Conservation (phyloP, 2,797 vertebrate species). For the Oreonectes daqikongensis region DNA sequence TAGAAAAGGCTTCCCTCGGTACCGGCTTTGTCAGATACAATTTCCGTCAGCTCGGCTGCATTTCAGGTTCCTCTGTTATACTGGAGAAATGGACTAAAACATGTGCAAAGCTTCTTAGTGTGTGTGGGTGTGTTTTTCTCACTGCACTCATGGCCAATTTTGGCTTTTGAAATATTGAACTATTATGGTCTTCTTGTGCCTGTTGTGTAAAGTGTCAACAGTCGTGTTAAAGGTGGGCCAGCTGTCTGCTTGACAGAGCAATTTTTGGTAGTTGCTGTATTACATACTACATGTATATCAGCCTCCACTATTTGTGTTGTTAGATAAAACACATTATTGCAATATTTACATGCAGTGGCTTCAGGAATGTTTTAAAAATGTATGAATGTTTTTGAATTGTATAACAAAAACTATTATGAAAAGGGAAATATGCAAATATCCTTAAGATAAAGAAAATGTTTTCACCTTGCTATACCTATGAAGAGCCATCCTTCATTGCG, state of each 20-base stretch:
- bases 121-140: constrained; percentile 2
- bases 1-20: constrained; percentile 39
- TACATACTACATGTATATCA: too few relatives aligned
- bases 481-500: too few relatives aligned
- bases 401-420: too few relatives aligned
- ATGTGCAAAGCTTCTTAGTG: not conserved
- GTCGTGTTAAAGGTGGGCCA: not conserved
- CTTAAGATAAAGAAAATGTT: too few relatives aligned
- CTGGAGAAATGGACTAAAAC: constrained; percentile 19
- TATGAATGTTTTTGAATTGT: too few relatives aligned
- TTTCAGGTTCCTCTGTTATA: constrained; percentile 13
- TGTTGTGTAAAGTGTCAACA: constrained; percentile 8
- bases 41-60: constrained; percentile 25
- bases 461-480: too few relatives aligned
- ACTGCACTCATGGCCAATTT: constrained; percentile 2
- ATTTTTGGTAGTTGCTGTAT: not conserved
- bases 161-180: constrained; percentile 25
- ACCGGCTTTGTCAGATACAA: constrained; percentile 43
- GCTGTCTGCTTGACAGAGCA: constrained; percentile 1
- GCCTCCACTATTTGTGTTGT: too few relatives aligned
- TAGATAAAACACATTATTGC: too few relatives aligned
- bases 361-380: too few relatives aligned
- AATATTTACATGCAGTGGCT: too few relatives aligned
- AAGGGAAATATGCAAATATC: too few relatives aligned
- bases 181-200: constrained; percentile 19